These are phyloP conservation scores for Dryomyza anilis DNA, from an alignment of 2,888 invertebrate species.

Conservation along the genomic window DNA sequence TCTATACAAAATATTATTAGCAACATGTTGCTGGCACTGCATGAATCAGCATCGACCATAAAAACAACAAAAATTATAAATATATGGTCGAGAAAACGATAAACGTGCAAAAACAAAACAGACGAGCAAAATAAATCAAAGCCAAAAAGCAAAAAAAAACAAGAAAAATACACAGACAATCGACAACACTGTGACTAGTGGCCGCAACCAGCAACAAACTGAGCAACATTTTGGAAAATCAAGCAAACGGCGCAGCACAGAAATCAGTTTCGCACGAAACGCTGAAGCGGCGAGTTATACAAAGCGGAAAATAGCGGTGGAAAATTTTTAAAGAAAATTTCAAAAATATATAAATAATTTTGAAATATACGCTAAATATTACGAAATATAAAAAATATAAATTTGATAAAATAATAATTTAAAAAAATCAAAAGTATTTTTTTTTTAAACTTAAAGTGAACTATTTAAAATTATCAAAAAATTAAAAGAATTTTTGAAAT, in stretches of 20 bases:
- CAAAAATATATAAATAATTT: constrained; percentile 4
- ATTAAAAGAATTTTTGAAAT: not conserved
- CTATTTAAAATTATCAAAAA: not conserved
- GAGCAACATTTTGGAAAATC: constrained; percentile 19
- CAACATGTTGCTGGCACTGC: too few species aligned
- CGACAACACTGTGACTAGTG: not conserved
- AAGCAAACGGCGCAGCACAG: not conserved
- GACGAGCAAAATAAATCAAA: too few species aligned
- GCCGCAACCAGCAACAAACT: constrained; percentile 14
- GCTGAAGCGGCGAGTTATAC: constrained; percentile 12
- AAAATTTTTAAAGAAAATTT: not conserved
- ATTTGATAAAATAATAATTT: not conserved
- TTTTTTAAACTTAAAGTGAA: too few species aligned
- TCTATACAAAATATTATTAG: not conserved
- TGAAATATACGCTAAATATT: not conserved
- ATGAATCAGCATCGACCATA: not conserved
- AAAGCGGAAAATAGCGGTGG: not conserved
- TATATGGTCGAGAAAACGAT: not conserved
- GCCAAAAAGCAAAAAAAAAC: not conserved
- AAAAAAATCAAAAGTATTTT: not conserved
- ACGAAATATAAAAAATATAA: not conserved
- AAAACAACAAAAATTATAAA: not conserved
- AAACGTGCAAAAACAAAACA: too few species aligned
- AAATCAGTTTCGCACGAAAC: constrained; percentile 21
- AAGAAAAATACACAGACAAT: not conserved